Base-by-base conservation (phyloP, 2,113 vertebrate genomes). In the Spilogale gracilis region DNA sequence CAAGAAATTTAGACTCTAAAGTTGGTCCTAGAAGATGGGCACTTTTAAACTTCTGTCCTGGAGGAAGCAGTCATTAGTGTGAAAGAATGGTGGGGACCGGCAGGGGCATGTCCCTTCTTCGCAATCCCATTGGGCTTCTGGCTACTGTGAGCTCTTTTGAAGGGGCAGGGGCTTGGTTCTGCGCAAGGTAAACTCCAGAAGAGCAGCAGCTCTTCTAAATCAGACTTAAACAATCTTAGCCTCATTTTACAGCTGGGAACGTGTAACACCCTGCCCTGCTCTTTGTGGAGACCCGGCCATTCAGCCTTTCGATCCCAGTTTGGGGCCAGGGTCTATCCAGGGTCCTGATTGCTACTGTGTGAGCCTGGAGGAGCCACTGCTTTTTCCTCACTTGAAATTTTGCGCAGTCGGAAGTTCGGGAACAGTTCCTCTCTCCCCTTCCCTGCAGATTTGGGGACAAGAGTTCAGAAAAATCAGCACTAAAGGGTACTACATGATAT, bases 271-370 rank as follows among this genome's bases (percentile, higher is more conserved):
- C 56, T 1, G 13, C 63, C 45, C 43, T 32, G 21, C 60, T 93
- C 25, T 60, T 7, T 69, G 54, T 50, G 21, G 56, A 95, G 58
- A 94, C n/a, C 54, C 61, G 69, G 43, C 74, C 50, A 18, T 32
- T 71, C 25, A 56, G 89, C 48, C 27, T 95, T 94, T 69, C 32
- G 1, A 6, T 87, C 79, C 14, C 74, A 82, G 6, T 32, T 73
- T 67, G 60, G 80, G 87, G 84, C n/a, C 6, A 52, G 94, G 97
- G 97, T 98, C 97, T 98, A 97, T 98, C 96, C 98, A 97, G 98
- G 97, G 97, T 98, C 97, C 97, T 97, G 97, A 98, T 95, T 54
- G 30, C 85, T 88, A 48, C 86, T 60, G 8, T 50, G 48, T 2
- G 50, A 96, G 27, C 60, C n/a, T 50, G 14, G 32, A 90, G 74